phyloP scores from a whole-genome alignment of 1,140 invertebrate species.

The Agrypnia vestita region DNA sequence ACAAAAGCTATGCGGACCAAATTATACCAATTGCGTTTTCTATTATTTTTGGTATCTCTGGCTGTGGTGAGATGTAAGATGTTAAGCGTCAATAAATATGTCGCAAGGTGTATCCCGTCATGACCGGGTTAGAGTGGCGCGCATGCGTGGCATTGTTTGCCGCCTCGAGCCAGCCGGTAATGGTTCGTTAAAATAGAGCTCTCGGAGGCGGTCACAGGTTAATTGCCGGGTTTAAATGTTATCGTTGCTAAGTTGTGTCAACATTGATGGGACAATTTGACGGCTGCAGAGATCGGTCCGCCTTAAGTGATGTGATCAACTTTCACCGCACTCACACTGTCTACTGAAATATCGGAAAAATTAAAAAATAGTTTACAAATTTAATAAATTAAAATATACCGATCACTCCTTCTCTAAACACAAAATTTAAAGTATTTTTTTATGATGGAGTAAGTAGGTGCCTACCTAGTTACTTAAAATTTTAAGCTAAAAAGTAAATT shows the following conservation, averaged over 20 bases:
- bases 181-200: conserved; percentile 25
- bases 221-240: conserved; percentile 34
- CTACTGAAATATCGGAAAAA: not conserved
- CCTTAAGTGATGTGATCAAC: not conserved
- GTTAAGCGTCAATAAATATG: no score
- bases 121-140: conserved; percentile 3
- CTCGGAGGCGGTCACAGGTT: conserved; percentile 28
- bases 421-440: no score
- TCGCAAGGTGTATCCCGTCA: not conserved
- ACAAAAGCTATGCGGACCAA: no score
- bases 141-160: not conserved
- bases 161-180: conserved; percentile 8
- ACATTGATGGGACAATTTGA: conserved; percentile 12
- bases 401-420: no score
- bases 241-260: conserved; percentile 25
- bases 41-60: no score
- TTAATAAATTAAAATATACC: no score
- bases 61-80: no score
- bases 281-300: not conserved
- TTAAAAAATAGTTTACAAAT: no score
- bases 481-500: no score
- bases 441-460: no score
- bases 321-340: not conserved
- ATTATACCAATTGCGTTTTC: no score
- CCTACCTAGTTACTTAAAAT: no score